Percentiles rank a stretch among this genome's conserved stretches.
Conservation (phyloP, 2,797 vertebrate species). For the Malurus leucopterus region DNA sequence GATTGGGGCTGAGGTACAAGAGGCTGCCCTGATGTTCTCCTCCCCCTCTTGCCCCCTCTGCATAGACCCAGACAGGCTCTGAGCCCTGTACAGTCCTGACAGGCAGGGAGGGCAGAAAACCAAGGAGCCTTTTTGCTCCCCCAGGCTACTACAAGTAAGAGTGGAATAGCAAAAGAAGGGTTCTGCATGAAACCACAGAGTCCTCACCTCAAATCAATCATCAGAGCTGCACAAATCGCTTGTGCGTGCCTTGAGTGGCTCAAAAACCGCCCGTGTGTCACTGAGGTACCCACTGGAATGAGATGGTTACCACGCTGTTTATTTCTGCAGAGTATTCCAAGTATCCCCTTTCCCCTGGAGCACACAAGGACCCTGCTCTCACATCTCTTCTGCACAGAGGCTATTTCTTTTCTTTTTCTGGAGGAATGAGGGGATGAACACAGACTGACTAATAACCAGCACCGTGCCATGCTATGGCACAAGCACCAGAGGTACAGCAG, state of each 20-base stretch:
- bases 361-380: background rate
- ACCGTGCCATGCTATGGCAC: constrained; percentile 1
- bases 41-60: background rate
- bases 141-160: background rate
- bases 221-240: background rate
- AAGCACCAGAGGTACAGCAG: constrained; percentile 14
- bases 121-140: background rate
- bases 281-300: constrained; percentile 14
- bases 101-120: background rate
- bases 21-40: background rate
- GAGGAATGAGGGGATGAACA: background rate
- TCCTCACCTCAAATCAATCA: constrained; percentile 21
- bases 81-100: background rate
- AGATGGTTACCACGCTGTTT: constrained; percentile 29
- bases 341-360: constrained; percentile 53
- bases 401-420: background rate
- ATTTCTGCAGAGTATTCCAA: constrained; percentile 52
- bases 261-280: background rate
- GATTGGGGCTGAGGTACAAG: rapidly evolving
- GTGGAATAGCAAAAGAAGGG: background rate
- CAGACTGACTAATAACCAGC: constrained; percentile 7
- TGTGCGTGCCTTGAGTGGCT: background rate
- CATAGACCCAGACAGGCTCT: background rate
- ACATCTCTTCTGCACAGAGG: background rate
- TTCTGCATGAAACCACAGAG: background rate